Evolutionary conservation across 2,888 invertebrate species (phyloP).

Genomic region (Scaptomyza polygonia): DNA sequence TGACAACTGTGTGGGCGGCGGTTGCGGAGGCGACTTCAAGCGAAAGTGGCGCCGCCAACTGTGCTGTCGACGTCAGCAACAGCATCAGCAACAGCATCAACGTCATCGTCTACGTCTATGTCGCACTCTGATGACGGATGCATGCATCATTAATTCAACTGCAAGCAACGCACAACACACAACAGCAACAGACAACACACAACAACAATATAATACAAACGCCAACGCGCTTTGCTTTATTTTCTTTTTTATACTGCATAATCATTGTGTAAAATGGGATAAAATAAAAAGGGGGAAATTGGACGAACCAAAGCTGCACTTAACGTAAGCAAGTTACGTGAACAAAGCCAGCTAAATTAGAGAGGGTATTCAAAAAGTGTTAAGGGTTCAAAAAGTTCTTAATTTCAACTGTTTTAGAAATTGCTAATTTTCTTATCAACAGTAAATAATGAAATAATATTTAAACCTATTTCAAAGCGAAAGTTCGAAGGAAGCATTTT

Average conservation of each 20-base stretch:
- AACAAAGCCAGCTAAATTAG: neutral
- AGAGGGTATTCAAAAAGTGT: neutral
- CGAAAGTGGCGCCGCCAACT: constrained; percentile 61
- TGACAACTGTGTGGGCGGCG: constrained; percentile 44
- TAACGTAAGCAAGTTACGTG: neutral
- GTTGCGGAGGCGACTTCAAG: constrained; percentile 33
- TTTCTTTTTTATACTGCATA: constrained; percentile 44
- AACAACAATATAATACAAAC: constrained; percentile 31
- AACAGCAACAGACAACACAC: constrained; percentile 26
- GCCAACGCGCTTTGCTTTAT: constrained; percentile 53
- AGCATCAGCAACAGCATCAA: neutral
- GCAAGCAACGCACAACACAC: constrained; percentile 38
- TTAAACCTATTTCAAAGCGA: too few species aligned
- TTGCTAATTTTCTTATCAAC: neutral
- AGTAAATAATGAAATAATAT: too few species aligned
- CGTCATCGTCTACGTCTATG: constrained; percentile 37
- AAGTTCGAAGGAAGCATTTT: too few species aligned
- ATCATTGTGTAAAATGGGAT: constrained; percentile 35
- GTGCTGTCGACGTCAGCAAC: constrained; percentile 1
- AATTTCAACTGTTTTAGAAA: too few species aligned
- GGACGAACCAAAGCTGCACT: constrained; percentile 23
- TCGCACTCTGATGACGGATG: constrained; percentile 76
- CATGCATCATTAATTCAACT: constrained; percentile 79
- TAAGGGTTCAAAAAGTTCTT: too few species aligned
- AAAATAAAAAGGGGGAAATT: neutral